Evolutionary conservation across 2,888 invertebrate genomes (phyloP), one percentile per base, ranked within the genome.

Genomic region (Chamaedrilus cognettii): DNA sequence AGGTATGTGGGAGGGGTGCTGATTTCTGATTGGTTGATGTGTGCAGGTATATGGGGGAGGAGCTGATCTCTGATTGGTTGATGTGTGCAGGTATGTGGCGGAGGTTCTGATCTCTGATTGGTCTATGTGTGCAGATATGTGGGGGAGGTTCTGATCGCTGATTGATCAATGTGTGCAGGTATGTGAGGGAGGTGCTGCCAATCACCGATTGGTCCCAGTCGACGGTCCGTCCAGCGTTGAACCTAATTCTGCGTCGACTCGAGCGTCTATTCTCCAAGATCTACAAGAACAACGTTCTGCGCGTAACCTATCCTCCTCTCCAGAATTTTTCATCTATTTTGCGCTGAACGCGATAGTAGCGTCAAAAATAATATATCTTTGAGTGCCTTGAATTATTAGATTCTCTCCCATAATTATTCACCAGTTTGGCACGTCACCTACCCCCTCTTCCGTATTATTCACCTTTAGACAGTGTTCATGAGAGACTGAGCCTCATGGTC

Each of bases 261-360:
- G 99, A 99, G 82, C 96, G 99, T 82, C 96, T 97, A 0, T 97
- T 99, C 81, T 88, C 91, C 63, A 99, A 99, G 85, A 96, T 99
- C 73, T 94, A 95, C 52, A 99, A 99, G 84, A 97, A 97, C 82
- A 90, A 94, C 1, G 92, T 77, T 19, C 76, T 82, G n/a, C 74
- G 80, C 76, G 83, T 83, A 71, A 68, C 77, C 42, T 55, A n/a
- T 51, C 7, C 5, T n/a, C n/a, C n/a, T n/a, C n/a, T n/a, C n/a
- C n/a, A n/a, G n/a, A 26, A 5, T n/a, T 3, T 11, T 55, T n/a
- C 11, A 15, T 31, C 5, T 11, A n/a, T 30, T n/a, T n/a, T n/a
- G n/a, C n/a, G n/a, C n/a, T n/a, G n/a, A n/a, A n/a, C n/a, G n/a
- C n/a, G n/a, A n/a, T n/a, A n/a, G n/a, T n/a, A n/a, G n/a, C n/a